Conservation (phyloP, 2,113 vertebrate species). For the Heloderma charlesbogerti region DNA sequence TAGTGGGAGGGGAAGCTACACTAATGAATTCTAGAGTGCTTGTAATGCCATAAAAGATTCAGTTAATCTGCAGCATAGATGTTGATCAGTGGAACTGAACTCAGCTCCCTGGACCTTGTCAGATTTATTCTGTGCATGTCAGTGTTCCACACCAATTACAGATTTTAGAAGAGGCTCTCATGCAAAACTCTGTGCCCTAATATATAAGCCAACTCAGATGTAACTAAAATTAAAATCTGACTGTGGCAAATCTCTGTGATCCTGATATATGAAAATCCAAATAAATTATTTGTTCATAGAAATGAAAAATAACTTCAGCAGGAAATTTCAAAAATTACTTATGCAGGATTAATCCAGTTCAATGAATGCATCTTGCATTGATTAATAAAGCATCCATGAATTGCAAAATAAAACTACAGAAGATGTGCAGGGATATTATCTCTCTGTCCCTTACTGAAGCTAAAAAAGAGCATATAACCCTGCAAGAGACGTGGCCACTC, state of each 20-base stretch:
- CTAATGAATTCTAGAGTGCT: conserved; percentile 77
- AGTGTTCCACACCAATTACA: conserved; percentile 85
- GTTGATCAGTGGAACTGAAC: conserved; percentile 78
- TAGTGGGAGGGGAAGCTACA: conserved; percentile 57
- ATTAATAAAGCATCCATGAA: conserved; percentile 85
- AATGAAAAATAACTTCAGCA: conserved; percentile 85
- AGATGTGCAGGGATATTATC: conserved; percentile 65
- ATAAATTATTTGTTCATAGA: conserved; percentile 84
- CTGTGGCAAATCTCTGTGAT: conserved; percentile 87
- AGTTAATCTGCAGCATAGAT: conserved; percentile 82
- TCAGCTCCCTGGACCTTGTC: conserved; percentile 77
- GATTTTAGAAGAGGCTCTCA: conserved; percentile 82
- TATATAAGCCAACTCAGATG: conserved; percentile 82
- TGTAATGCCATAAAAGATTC: conserved; percentile 78
- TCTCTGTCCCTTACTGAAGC: conserved; percentile 68
- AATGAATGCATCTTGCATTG: conserved; percentile 81
- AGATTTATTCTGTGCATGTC: conserved; percentile 80
- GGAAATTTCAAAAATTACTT: conserved; percentile 86
- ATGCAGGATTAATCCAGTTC: conserved; percentile 86
- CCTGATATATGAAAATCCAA: conserved; percentile 88
- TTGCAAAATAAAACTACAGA: conserved; percentile 80
- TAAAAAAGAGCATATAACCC: conserved; percentile 58
- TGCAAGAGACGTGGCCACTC: conserved; percentile 71
- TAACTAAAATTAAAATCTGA: conserved; percentile 86
- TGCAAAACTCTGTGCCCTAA: conserved; percentile 81